phyloP scores from a whole-genome alignment of 2,797 vertebrate genomes.

The Takifugu ocellatus region DNA sequence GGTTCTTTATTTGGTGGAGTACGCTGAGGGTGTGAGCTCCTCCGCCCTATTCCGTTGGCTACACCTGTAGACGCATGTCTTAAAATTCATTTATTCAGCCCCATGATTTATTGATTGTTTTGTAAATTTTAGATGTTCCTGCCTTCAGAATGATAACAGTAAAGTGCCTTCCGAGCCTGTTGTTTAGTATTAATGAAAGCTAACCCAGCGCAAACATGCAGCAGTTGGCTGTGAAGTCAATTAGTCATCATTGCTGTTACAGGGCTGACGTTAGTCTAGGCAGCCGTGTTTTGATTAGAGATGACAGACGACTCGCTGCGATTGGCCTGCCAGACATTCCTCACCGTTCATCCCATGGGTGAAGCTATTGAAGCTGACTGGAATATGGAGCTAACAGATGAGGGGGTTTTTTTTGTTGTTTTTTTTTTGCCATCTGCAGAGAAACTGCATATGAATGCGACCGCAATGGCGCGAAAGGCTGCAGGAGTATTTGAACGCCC shows the following conservation, averaged over 20 bases:
- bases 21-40: too few species aligned
- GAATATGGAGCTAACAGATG: constrained; percentile 66
- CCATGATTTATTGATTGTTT: too few species aligned
- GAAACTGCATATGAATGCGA: constrained; percentile 53
- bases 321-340: constrained; percentile 72
- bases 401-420: constrained; percentile 53
- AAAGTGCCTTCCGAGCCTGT: constrained; percentile 24
- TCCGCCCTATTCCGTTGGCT: too few species aligned
- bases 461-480: constrained; percentile 35
- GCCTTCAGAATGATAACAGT: constrained; percentile 18
- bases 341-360: constrained; percentile 67
- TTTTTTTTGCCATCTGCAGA: constrained; percentile 41
- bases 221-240: constrained; percentile 70
- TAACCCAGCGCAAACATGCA: constrained; percentile 58
- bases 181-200: constrained; percentile 59
- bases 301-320: constrained; percentile 71
- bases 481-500: constrained; percentile 5
- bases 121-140: constrained; percentile 21
- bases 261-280: constrained; percentile 71
- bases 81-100: too few species aligned
- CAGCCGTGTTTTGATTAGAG: constrained; percentile 73
- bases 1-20: too few species aligned
- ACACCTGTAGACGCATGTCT: too few species aligned
- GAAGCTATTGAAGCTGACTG: constrained; percentile 71
- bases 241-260: constrained; percentile 73